Conservation (phyloP, 2,888 invertebrate genomes). For the Leptodirus hochenwartii region DNA sequence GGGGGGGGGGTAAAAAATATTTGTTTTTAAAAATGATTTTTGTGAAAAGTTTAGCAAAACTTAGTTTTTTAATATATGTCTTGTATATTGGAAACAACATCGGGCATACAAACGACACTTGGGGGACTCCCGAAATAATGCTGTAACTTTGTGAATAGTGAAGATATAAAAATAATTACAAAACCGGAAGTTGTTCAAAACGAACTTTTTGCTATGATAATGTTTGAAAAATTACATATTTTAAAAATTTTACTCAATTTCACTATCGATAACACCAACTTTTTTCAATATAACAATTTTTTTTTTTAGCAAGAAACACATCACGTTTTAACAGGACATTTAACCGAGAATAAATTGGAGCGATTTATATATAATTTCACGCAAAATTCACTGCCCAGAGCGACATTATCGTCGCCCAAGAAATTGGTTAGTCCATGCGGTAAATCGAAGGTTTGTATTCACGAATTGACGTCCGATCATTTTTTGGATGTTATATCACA, state of each 20-base stretch:
- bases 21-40: conserved; percentile 9
- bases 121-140: too few species aligned
- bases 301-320: conserved; percentile 47
- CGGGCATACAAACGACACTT: too few species aligned
- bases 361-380: conserved; percentile 38
- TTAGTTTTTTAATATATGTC: too few species aligned
- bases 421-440: too few species aligned
- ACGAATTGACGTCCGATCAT: conserved; percentile 45
- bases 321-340: conserved; percentile 37
- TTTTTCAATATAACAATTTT: conserved; percentile 10
- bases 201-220: not conserved
- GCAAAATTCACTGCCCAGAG: conserved; percentile 18
- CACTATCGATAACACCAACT: not conserved
- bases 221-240: not conserved
- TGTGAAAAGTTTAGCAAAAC: too few species aligned
- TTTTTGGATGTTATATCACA: conserved; percentile 44
- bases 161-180: too few species aligned
- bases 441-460: conserved; percentile 30
- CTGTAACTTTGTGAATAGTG: too few species aligned
- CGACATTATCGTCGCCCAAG: conserved; percentile 18
- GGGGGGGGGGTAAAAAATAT: too few species aligned
- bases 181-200: too few species aligned
- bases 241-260: too few species aligned
- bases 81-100: too few species aligned
- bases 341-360: conserved; percentile 31